These are phyloP conservation scores for Prosapia bicincta DNA, from an alignment of 2,888 invertebrate species.

Conservation along the genomic window DNA sequence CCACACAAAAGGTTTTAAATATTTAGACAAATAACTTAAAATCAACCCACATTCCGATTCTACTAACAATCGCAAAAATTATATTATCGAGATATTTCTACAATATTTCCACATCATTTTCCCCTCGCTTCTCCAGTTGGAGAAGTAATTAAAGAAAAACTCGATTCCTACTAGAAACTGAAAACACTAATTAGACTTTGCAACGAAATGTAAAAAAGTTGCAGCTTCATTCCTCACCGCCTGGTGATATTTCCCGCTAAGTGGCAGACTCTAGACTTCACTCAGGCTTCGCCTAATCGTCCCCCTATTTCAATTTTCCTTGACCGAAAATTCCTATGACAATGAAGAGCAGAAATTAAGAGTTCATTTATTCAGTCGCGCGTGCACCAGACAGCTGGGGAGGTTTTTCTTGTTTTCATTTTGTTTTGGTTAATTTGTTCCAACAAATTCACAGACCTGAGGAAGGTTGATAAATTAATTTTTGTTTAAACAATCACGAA, in stretches of 20 bases:
- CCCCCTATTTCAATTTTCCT: constrained; percentile 7
- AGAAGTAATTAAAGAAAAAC: not conserved
- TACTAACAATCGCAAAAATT: no score
- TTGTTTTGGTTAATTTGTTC: constrained; percentile 8
- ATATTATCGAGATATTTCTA: no score
- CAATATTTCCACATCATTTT: no score
- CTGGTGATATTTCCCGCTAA: not conserved
- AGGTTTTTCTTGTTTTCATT: not conserved
- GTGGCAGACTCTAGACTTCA: not conserved
- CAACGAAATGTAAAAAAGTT: not conserved
- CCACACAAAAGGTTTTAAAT: no score
- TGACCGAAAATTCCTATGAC: constrained; percentile 12
- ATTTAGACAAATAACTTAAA: no score
- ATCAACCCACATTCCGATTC: no score
- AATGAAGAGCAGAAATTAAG: constrained; percentile 7
- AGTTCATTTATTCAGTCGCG: not conserved
- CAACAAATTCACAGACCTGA: not conserved
- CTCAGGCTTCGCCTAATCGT: not conserved
- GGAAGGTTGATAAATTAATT: not conserved
- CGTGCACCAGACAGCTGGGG: constrained; percentile 2
- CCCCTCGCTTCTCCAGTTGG: no score
- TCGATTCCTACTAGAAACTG: not conserved
- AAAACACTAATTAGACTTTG: not conserved
- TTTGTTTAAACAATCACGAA: constrained; percentile 2
- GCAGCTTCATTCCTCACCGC: not conserved